Base-by-base conservation (phyloP, 2,113 vertebrate genomes). In the Larimichthys crocea region DNA sequence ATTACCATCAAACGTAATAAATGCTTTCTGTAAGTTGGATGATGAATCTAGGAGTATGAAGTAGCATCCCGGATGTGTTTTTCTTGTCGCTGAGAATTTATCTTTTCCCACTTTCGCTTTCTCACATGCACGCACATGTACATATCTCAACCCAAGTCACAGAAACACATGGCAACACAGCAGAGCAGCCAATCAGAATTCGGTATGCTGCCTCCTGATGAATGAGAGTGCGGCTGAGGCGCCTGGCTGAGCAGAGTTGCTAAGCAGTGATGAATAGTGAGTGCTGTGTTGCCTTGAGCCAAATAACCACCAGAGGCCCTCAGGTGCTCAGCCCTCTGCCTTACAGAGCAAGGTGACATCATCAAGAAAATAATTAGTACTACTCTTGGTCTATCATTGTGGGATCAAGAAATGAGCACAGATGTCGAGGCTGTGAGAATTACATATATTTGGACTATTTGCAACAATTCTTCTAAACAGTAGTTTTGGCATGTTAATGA, bases 121-220 rank as follows among this genome's bases (percentile, higher is more conserved):
- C 72, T 77, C 31, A 57, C n/a, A 62, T 20, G 70, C 40, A 80
- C 66, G 69, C 75, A 74, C 66, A 61, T 19, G 66, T 20, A 74
- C 40, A 80, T 50, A 31, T 57, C 69, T 69, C 74, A 80, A 14
- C 40, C 35, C 22, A 1, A 84, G 56, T 53, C 83, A 79, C 76
- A 88, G 48, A 85, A 52, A 53, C 88, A 91, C 91, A 92, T 87
- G 86, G 89, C 85, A 92, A 92, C 87, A 92, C 70, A 76, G 69
- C 49, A 6, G 65, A 69, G 10, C 56, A 74, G 67, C 89, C 88
- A 92, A 92, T 92, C 78, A 82, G 75, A 90, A 85, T 74, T 82
- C 40, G 50, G 80, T 12, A 46, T 65, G 79, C 69, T 83, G 67
- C 73, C 73, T 81, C 62, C 53, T 89, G 84, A 90, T 90, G 79